Evolutionary conservation across 1,140 invertebrate genomes (phyloP), one percentile per base, ranked within the genome.

Genomic region (Papilio glaucus): DNA sequence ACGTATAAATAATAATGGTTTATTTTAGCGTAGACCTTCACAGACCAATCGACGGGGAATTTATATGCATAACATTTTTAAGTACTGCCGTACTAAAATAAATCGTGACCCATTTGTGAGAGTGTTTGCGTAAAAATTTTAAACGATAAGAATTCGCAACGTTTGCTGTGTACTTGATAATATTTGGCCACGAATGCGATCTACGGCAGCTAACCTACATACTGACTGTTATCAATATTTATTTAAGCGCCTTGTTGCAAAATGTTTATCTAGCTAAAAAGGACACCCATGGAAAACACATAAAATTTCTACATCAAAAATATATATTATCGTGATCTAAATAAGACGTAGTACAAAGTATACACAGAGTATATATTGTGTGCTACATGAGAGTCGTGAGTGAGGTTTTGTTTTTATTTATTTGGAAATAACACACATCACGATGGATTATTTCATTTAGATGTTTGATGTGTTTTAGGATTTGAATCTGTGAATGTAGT

Each of bases 181-280:
- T 86, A 87, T 93, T 93, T 82, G 85, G 85, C 78, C 84, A 79
- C 78, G 78, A 83, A 84, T 84, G 81, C 80, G 78, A 74, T 83
- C 78, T 87, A 90, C 83, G 79, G 88, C 88, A 87, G 84, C 87
- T 90, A 91, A 91, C 91, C 89, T 90, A 93, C 83, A 83, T 91
- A 82, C 68, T 63, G 75, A 81, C 70, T 67, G 75, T 84, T 93
- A 93, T 93, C 90, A 83, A 85, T 88, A 85, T 91, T 88, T 87
- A 82, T 84, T 85, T 90, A 89, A 90, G 86, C 83, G 78, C 79
- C 63, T 74, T 84, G 74, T 89, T 89, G 85, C 88, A 85, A 90
- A 90, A 89, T 42, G 41, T 77, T 77, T 76, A 74, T 45, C 53
- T 71, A 42, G 13, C 45, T 15, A 63, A 38, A 68, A 26, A 68